Percentiles rank a stretch among this genome's conserved stretches.
These are phyloP conservation scores for Ophiothrix spiculata DNA, from an alignment of 35 echinoderm and acorn worm species.

Conservation along the genomic window DNA sequence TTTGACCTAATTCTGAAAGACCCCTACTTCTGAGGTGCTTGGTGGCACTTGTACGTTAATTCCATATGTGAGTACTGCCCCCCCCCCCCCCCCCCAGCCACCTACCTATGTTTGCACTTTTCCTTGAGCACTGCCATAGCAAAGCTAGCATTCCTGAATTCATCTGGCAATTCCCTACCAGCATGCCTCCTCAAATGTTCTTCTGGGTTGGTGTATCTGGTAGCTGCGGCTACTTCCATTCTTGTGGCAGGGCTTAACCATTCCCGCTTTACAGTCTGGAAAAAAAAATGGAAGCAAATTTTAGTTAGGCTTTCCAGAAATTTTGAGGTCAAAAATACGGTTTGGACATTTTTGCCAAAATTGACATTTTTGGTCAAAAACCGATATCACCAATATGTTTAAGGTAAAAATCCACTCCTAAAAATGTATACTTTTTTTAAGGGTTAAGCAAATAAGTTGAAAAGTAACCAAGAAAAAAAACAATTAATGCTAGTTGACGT, in stretches of 20 bases:
- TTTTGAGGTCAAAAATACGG: no score
- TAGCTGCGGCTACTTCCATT: constrained; percentile 39
- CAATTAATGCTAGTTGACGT: not conserved
- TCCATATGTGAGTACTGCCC: no score
- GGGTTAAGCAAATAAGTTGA: not conserved
- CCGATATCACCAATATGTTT: no score
- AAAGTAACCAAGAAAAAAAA: not conserved
- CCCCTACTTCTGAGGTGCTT: no score
- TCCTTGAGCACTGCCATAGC: constrained; percentile 83
- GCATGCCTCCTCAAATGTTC: constrained; percentile 46
- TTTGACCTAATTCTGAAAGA: no score
- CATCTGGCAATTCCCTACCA: constrained; percentile 3
- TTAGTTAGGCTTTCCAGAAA: no score
- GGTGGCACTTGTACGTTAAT: no score
- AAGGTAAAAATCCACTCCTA: no score
- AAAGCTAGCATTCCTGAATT: constrained; percentile 64
- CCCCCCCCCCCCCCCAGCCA: no score
- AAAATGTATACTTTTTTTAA: no score
- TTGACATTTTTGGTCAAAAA: no score
- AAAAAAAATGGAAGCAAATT: not conserved
- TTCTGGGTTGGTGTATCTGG: constrained; percentile 29
- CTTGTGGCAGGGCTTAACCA: constrained; percentile 71
- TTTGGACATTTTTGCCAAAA: no score
- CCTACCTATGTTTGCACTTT: constrained; percentile 84
- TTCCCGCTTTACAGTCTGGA: constrained; percentile 56